Evolutionary conservation across 2,888 invertebrate species (phyloP).

Genomic region (Marronus borbonicus): DNA sequence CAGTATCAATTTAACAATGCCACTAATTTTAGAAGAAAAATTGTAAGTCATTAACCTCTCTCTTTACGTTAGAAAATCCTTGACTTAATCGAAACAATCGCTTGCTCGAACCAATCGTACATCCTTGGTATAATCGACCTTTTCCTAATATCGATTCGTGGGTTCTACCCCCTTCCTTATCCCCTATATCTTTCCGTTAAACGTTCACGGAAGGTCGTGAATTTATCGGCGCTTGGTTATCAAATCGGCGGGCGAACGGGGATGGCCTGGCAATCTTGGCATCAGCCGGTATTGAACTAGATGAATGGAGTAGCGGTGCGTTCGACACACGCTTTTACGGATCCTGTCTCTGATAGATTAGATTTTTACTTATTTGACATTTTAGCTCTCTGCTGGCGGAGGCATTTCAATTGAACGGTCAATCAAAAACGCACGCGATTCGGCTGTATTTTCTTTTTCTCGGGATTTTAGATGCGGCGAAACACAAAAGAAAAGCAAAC

Average conservation of each 20-base stretch:
- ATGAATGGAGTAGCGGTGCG: constrained; percentile 52
- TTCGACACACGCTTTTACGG: constrained; percentile 54
- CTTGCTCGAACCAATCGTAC: too few species aligned
- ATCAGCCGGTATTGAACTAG: constrained; percentile 44
- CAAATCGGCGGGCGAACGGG: constrained; percentile 4
- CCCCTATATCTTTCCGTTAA: constrained; percentile 20
- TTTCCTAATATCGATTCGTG: background rate
- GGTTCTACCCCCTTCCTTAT: background rate
- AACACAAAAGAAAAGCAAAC: too few species aligned
- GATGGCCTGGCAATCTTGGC: constrained; percentile 38
- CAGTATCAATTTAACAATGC: too few species aligned
- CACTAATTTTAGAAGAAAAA: too few species aligned
- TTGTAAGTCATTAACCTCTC: too few species aligned
- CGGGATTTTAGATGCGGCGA: too few species aligned
- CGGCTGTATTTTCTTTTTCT: too few species aligned
- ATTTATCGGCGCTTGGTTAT: constrained; percentile 24
- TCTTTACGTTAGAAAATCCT: too few species aligned
- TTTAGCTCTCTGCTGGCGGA: constrained; percentile 57
- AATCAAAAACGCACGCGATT: constrained; percentile 24
- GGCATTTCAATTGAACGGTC: constrained; percentile 57
- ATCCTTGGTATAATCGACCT: too few species aligned
- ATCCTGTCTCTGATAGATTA: constrained; percentile 58
- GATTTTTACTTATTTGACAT: constrained; percentile 60
- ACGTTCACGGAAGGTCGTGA: constrained; percentile 8
- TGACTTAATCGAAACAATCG: too few species aligned